Evolutionary conservation across 2,797 vertebrate species (phyloP), one percentile per base, ranked within the genome.

Genomic region (Dermochelys coriacea): DNA sequence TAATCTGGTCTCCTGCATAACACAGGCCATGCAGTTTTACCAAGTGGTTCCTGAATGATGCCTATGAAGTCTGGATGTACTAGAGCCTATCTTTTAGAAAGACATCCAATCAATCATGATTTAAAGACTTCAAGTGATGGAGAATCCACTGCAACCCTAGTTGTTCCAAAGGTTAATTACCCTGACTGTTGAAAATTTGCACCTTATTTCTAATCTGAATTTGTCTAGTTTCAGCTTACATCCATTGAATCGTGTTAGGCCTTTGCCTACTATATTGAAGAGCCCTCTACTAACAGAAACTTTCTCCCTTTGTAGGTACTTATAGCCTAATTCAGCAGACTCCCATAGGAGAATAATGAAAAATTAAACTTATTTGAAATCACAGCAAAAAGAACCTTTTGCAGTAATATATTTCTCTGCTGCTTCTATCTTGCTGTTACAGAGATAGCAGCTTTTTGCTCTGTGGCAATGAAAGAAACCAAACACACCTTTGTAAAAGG

Each of bases 361-460:
- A 89, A 92, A 84, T 74, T 5, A 64, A 92, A 54, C 51, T 71
- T 41, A 2, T 77, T 5, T 45, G 23, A 74, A 45, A 74, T 80
- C 84, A 80, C 21, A 81, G 19, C 23, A 37, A 64, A 95, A 91
- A 16, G 79, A 64, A 1, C 18, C 29, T n/a, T 15, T 61, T 78
- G 34, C 5, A 85, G 59, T 16, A 45, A 25, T 25, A 86, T 55
- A 64, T 74, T 88, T 41, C 89, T 27, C 50, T 55, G 29, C 34
- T 41, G n/a, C 51, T 80, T 25, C n/a, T 55, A 52, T 51, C 77
- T 52, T 54, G 45, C 7, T 59, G 86, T 21, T 9, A 2, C 12
- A 87, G 31, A 88, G 49, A 92, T 89, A 96, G 85, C 12, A 71
- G 29, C 47, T 93, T 88, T 80, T 27, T 90, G 21, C 9, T 79